Conservation (phyloP, 2,888 invertebrate genomes). For the Helicoverpa assulta region DNA sequence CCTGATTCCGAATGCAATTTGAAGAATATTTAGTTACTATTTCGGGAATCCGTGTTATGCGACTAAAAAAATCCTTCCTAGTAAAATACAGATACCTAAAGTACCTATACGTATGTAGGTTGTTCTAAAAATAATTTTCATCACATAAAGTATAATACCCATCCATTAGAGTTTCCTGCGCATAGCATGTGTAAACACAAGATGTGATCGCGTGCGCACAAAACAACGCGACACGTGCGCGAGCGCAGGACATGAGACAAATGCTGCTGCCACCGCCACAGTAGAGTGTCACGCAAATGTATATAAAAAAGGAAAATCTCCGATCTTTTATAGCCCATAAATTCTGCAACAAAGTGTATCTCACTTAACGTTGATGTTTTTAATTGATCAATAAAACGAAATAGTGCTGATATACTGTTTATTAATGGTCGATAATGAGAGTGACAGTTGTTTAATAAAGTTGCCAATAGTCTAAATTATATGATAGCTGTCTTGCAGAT, state of each 20-base stretch:
- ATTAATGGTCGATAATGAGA: conserved; percentile 2
- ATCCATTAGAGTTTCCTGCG: neutral
- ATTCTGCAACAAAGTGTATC: conserved; percentile 15
- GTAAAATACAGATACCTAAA: no score
- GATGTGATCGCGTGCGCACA: conserved; percentile 53
- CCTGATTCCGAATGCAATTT: neutral
- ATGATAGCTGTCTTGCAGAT: neutral
- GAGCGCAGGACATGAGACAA: conserved; percentile 42
- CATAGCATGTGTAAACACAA: conserved; percentile 37
- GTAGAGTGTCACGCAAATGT: conserved; percentile 34
- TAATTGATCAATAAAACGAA: conserved; percentile 12
- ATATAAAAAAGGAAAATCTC: conserved; percentile 36
- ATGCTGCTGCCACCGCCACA: conserved; percentile 26
- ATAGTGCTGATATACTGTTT: neutral
- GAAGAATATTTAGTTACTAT: neutral
- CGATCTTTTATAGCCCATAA: conserved; percentile 12
- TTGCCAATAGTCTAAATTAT: neutral
- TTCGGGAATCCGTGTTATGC: no score
- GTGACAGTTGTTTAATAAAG: neutral
- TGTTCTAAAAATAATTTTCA: neutral
- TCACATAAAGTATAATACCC: neutral
- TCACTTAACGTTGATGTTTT: neutral
- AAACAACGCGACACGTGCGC: conserved; percentile 47
- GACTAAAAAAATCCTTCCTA: no score
- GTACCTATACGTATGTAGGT: neutral